Percentiles rank a stretch among this genome's conserved stretches.
Conservation (phyloP, 2,113 vertebrate species). For the Parus major region DNA sequence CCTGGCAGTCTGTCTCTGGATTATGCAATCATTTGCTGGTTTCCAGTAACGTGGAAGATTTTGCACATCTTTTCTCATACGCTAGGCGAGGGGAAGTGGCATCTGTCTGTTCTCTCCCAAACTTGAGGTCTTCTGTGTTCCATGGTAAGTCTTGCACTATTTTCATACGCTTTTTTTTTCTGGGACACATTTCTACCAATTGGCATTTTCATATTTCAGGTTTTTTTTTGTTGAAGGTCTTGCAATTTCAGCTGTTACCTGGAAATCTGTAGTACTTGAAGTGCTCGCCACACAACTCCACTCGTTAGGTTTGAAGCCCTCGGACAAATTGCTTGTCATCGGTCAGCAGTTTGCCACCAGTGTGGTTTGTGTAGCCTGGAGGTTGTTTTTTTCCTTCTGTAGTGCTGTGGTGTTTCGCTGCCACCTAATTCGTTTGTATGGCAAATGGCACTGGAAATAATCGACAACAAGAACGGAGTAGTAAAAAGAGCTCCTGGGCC, state of each 20-base stretch:
- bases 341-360: constrained; percentile 56
- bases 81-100: constrained; percentile 45
- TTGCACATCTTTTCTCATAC: constrained; percentile 48
- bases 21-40: constrained; percentile 24
- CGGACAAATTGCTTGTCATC: constrained; percentile 40
- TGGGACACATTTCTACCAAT: constrained; percentile 71
- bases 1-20: constrained; percentile 42
- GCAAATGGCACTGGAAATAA: constrained; percentile 63
- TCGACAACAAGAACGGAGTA: background rate
- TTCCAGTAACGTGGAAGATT: constrained; percentile 31
- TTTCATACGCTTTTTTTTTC: constrained; percentile 69
- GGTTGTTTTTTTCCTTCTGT: background rate
- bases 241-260: constrained; percentile 69
- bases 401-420: constrained; percentile 44
- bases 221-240: constrained; percentile 65
- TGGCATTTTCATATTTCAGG: constrained; percentile 41
- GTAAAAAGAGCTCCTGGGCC: constrained; percentile 78
- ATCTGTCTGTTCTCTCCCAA: constrained; percentile 10
- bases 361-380: constrained; percentile 22
- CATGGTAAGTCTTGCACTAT: constrained; percentile 88
- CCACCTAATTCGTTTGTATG: constrained; percentile 22
- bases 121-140: constrained; percentile 85
- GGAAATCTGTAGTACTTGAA: constrained; percentile 78
- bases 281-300: constrained; percentile 39
- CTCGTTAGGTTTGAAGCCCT: constrained; percentile 53